These are phyloP conservation scores for Paramisgurnus dabryanus DNA, from an alignment of 2,113 vertebrate genomes.

Conservation along the genomic window DNA sequence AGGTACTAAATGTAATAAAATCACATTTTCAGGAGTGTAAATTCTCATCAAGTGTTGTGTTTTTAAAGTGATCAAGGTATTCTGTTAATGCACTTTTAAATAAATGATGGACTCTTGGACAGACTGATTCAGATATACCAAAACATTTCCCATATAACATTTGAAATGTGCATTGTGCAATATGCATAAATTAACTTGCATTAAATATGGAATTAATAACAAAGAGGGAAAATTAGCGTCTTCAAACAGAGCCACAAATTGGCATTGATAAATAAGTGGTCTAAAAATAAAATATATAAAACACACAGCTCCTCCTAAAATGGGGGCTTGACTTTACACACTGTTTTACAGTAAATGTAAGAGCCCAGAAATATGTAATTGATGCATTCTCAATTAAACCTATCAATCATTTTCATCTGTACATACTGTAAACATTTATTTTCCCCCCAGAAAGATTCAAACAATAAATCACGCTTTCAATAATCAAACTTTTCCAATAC, in stretches of 20 bases:
- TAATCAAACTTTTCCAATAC: neutral
- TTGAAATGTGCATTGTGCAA: neutral
- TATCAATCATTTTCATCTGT: neutral
- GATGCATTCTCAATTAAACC: slow-evolving; percentile 8
- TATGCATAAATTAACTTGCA: neutral
- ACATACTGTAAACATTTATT: neutral
- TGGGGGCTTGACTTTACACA: neutral
- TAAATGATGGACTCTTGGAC: neutral
- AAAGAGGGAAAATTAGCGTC: neutral
- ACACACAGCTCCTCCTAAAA: neutral
- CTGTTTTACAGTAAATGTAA: slow-evolving; percentile 9
- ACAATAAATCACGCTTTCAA: neutral
- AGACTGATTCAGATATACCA: neutral
- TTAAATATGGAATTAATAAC: neutral
- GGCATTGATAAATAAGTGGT: neutral
- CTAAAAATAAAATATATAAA: neutral
- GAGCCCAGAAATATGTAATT: slow-evolving; percentile 9
- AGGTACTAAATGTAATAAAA: neutral
- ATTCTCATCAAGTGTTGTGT: neutral
- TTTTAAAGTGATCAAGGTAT: neutral
- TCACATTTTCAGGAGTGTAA: slow-evolving; percentile 7
- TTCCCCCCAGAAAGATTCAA: neutral
- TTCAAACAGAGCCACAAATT: neutral
- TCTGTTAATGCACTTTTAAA: neutral
- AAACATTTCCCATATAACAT: neutral